Evolutionary conservation across 1,140 invertebrate species (phyloP), one percentile per base, ranked within the genome.

Genomic region (Conus betulinus): DNA sequence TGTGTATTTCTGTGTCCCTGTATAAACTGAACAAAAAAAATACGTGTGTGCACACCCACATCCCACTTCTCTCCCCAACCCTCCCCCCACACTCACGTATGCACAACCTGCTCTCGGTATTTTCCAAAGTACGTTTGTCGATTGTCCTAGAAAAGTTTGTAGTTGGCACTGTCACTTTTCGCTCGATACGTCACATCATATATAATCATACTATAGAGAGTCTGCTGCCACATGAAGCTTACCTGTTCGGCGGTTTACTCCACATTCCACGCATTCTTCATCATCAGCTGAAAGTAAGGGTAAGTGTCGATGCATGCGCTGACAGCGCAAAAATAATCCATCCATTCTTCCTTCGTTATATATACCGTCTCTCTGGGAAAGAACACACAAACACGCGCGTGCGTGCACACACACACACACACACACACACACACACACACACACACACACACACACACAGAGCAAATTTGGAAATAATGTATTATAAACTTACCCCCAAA

Each of bases 201-300:
- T 25, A 39, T 27, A 51, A 23, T n/a, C 20, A 25, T 25, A 51
- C 10, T 13, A 57, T 13, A 81, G 13, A 51, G 76, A 53, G 5
- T 20, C 25, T 55, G 53, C 27, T n/a, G 78, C 17, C 53, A 25
- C 27, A 15, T 17, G 20, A 27, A 13, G 74, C 79, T 20, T 84
- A 27, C 17, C 39, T 39, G 39, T 39, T 1, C 39, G 39, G 39
- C 39, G 39, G 39, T 39, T 86, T 55, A 52, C 25, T 78, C 8
- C 17, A 94, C 57, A 81, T 93, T 91, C 92, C 92, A 95, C 8
- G 93, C 91, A 57, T 93, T 94, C 85, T 92, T 90, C 94, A 95
- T 95, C 94, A 95, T 95, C 57, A 95, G 90, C 88, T 93, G 91
- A 92, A 95, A 95, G 90, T 95, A 95, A 55, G 92, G 92, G 90